Base-by-base conservation (phyloP, 2,888 invertebrate genomes). In the Esperia sulphurella region DNA sequence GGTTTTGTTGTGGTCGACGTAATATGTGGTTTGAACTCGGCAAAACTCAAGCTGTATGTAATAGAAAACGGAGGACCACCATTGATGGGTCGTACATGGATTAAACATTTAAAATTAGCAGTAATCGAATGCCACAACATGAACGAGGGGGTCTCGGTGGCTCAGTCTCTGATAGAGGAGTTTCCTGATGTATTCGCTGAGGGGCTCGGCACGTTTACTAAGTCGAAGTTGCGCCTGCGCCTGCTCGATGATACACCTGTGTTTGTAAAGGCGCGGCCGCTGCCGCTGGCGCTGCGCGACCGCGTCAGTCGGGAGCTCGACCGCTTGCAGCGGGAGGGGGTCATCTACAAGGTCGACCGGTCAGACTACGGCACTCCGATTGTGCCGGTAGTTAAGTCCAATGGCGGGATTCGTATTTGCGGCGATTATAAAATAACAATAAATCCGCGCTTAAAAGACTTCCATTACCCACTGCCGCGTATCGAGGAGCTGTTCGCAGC, bases 301-400 rank as follows among this genome's bases (percentile, higher is more conserved):
- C 53, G 48, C 8, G 61, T 62, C 8, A 60, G 57, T 31, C 44
- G 14, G 9, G 65, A 66, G 46, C 49, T 68, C 6, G 51, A 55
- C 6, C 58, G 65, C 0, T 46, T 69, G 33, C 55, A 58, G 41
- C 45, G 46, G 14, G 61, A 57, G 38, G 57, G 51, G 28, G 49
- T 51, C 7, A 62, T 68, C n/a, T n/a, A n/a, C n/a, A n/a, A n/a
- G n/a, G n/a, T n/a, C n/a, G n/a, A n/a, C n/a, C n/a, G n/a, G n/a
- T 21, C 63, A 0, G 63, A 63, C 8, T 63, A 59, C 41, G 65
- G 61, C 7, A 68, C 65, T 12, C 66, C 57, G 1, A 56, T 60
- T 9, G 61, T 65, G 1, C 60, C 58, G 5, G 56, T 59, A 2
- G 40, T 58, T 29, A 59, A 63, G 49, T 9, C 35, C 0, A 48